Evolutionary conservation across 2,888 invertebrate species (phyloP), one percentile per base, ranked within the genome.

Genomic region (Cataglyphis livida): DNA sequence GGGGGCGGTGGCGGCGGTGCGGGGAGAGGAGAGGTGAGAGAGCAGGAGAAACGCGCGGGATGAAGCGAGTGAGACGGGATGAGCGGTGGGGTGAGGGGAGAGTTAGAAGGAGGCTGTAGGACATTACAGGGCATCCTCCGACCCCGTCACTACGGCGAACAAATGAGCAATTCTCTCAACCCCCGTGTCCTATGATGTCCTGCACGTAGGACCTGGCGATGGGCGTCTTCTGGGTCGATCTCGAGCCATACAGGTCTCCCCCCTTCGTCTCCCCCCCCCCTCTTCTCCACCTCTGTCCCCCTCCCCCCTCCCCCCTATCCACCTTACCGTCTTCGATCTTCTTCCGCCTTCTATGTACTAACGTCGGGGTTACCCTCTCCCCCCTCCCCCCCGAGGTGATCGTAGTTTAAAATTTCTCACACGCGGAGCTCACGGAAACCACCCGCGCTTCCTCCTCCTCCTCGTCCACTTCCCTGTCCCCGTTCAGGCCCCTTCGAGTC

Each of bases 361-460:
- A 82, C 85, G 85, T 79, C 84, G 73, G 83, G 88, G 83, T 82
- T 88, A 85, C 84, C 85, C 25, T 86, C 64, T n/a, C n/a, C n/a
- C n/a, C n/a, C n/a, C n/a, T n/a, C 85, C 86, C 25, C 87, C 64
- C 85, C 86, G 92, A 92, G 92, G 93, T 92, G 93, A 94, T 93
- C 92, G 93, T 92, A 93, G 93, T 93, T 94, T 93, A 93, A 94
- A 94, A 94, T 93, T 93, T 94, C 92, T 94, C 93, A 92, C 93
- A 93, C 93, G 48, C 48, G 93, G 84, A 88, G 87, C 89, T 89
- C 89, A 25, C 25, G 92, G 91, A 92, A 93, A 93, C 92, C 92
- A 91, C 90, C 90, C 91, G 89, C 86, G 89, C 85, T 84, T 85
- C 85, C 82, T 68, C 84, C 61, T 71, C 70, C 10, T 12, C 65